Evolutionary conservation across 2,888 invertebrate species (phyloP), one percentile per base, ranked within the genome.

Genomic region (Arenicola marina): DNA sequence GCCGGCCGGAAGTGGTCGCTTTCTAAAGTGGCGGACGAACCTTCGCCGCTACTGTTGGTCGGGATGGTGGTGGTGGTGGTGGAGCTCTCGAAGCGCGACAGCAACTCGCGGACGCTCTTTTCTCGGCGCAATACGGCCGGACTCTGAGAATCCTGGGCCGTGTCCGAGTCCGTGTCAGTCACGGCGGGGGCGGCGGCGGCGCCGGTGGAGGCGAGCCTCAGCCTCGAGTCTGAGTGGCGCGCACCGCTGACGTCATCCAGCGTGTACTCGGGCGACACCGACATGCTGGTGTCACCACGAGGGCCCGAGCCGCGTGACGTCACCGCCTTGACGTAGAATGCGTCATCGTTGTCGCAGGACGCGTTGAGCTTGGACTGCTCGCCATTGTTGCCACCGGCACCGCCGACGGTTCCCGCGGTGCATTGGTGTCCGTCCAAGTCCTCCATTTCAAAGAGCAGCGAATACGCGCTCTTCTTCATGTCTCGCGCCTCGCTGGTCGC

Each of bases 281-380:
- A 48, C 48, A 48, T 48, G 26, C 24, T 48, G n/a, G 48, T 48
- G 7, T 48, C 48, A n/a, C n/a, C n/a, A n/a, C n/a, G n/a, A n/a
- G n/a, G n/a, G n/a, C n/a, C n/a, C n/a, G n/a, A n/a, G n/a, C n/a
- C n/a, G n/a, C n/a, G n/a, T n/a, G n/a, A n/a, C 26, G 48, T 48
- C 24, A 11, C 7, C 15, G 7, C 18, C 7, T 48, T 48, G 48
- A 7, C 26, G 24, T n/a, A 48, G 26, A 48, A 48, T 18, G 15
- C 33, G 32, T 53, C 53, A 11, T 31, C 33, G 11, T 28, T 53
- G 7, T 53, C 31, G 11, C 7, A 32, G 15, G 53, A 53, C 15
- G 24, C 24, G 53, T 32, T 53, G 7, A 32, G 33, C 24, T 53
- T 53, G n/a, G n/a, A n/a, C n/a, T n/a, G n/a, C n/a, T n/a, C n/a